Evolutionary conservation across 2,113 vertebrate genomes (phyloP), one percentile per base, ranked within the genome.

Genomic region (Ivindomyrus marchei): DNA sequence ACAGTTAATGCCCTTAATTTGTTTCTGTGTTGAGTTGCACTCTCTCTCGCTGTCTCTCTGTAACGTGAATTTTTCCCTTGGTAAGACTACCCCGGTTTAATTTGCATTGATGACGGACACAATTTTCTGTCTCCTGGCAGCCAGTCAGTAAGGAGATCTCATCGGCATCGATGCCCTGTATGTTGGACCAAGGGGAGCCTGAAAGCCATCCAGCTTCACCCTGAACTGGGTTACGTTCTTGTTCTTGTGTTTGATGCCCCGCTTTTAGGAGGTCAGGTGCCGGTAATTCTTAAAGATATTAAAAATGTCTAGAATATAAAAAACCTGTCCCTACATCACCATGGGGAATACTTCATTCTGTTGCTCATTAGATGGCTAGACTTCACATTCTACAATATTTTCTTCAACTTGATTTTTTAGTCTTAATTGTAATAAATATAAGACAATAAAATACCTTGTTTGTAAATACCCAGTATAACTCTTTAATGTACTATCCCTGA

Each of bases 131-230:
- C 89, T 90, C 58, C 47, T 56, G 58, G 89, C 89, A 77, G 58
- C 49, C 9, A 9, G 4, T 47, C 46, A 74, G 50, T 53, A 87
- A 56, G 39, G 74, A 39, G 62, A 90, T 66, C 93, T n/a, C 58
- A 90, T 92, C 7, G 27, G 92, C 85, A 53, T 92, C 92, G 93
- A 92, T 92, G 92, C 91, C 92, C 94, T 92, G 93, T 94, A 90
- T 90, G 52, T 92, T 13, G 91, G 19, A 90, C 91, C 45, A 90
- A 92, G 92, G 21, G 11, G 27, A 27, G 6, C 0, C 17, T 89
- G 46, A 77, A 39, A 36, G 15, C 66, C 49, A 17, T 6, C 46
- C 66, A 49, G 66, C 27, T 74, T 77, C 66, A 17, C 27, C n/a
- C 46, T 50, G 45, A 49, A 50, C 84, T 86, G n/a, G 19, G 45